These are phyloP conservation scores for Orbicella faveolata DNA, from an alignment of 64 coral and sea anemone species.

Conservation along the genomic window DNA sequence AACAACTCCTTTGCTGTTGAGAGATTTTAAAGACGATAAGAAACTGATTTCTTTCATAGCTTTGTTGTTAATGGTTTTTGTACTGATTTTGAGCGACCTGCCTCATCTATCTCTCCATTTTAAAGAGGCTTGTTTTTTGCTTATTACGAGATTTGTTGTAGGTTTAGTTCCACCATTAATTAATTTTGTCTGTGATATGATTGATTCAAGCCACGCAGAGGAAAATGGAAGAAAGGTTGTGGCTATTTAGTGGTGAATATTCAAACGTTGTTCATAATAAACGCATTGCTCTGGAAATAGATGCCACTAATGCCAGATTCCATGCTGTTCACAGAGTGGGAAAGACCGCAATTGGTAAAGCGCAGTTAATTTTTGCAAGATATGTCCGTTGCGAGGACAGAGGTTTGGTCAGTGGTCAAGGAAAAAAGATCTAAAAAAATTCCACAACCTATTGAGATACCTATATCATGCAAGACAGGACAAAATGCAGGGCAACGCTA, in stretches of 20 bases:
- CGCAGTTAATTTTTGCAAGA: too few relatives aligned
- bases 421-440: too few relatives aligned
- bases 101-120: background rate
- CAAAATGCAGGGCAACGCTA: background rate
- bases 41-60: background rate
- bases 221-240: background rate
- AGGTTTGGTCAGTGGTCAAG: too few relatives aligned
- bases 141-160: background rate
- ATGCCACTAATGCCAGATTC: too few relatives aligned
- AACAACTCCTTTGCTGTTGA: background rate
- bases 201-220: background rate
- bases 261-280: too few relatives aligned
- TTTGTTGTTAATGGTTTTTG: background rate
- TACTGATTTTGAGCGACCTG: background rate
- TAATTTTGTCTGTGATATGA: background rate
- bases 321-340: too few relatives aligned
- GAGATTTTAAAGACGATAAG: background rate
- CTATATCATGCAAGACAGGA: background rate
- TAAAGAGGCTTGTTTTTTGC: background rate
- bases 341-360: too few relatives aligned
- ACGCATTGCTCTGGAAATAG: too few relatives aligned
- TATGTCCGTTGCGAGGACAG: too few relatives aligned
- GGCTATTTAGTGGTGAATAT: too few relatives aligned
- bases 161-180: background rate
- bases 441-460: conserved; percentile 12